These are phyloP conservation scores for Conus canariensis DNA, from an alignment of 2,888 invertebrate species.

Conservation along the genomic window DNA sequence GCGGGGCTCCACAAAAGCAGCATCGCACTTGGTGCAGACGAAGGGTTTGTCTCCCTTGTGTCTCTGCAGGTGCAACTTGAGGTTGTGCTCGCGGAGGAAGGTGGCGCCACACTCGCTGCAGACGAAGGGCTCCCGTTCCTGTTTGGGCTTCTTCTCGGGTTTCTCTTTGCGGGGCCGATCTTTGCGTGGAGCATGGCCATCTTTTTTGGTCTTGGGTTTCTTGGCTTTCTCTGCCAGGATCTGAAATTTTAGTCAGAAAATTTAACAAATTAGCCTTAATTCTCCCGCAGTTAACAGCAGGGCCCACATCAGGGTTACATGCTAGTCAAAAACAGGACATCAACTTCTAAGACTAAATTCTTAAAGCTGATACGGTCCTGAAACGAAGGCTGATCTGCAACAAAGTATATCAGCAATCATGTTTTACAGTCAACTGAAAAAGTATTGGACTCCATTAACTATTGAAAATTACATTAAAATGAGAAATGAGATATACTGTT, in stretches of 20 bases:
- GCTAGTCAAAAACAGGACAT: too few species aligned
- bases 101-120: background rate
- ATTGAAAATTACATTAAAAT: too few species aligned
- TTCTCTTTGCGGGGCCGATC: background rate
- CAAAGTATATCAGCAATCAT: too few species aligned
- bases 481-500: too few species aligned
- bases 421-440: too few species aligned
- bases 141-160: background rate
- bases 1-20: slow-evolving; percentile 21
- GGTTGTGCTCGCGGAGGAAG: slow-evolving; percentile 33
- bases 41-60: slow-evolving; percentile 26
- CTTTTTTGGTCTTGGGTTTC: background rate
- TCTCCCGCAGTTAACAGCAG: too few species aligned
- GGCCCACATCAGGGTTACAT: too few species aligned
- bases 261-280: too few species aligned
- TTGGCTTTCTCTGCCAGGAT: background rate
- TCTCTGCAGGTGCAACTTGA: slow-evolving; percentile 21
- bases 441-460: too few species aligned
- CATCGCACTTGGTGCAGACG: background rate
- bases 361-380: too few species aligned
- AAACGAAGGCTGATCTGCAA: too few species aligned
- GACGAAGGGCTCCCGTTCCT: background rate
- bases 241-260: background rate
- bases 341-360: too few species aligned
- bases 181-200: background rate